Evolutionary conservation across 2,797 vertebrate genomes (phyloP).

Genomic region (Phrynocephalus vlangalii): DNA sequence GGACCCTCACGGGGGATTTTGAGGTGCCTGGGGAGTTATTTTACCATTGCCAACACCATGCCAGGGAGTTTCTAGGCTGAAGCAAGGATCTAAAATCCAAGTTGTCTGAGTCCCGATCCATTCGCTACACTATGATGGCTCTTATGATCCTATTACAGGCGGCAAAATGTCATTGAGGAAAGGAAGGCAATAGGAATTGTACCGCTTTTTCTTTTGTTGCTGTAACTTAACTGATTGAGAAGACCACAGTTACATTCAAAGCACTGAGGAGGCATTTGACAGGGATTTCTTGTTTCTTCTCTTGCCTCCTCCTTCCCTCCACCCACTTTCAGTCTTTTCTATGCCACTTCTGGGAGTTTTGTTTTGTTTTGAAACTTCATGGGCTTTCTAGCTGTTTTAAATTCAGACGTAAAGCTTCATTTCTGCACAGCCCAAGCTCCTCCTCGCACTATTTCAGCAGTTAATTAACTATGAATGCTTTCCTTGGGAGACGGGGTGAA

Average conservation of each 20-base stretch:
- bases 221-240: conserved; percentile 66
- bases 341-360: conserved; percentile 52
- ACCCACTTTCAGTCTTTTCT: conserved; percentile 34
- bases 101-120: no score
- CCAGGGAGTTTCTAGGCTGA: no score
- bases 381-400: conserved; percentile 64
- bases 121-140: no score
- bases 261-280: conserved; percentile 64
- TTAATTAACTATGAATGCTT: conserved; percentile 80
- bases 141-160: conserved; percentile 46
- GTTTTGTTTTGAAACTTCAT: conserved; percentile 33
- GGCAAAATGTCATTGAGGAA: conserved; percentile 57
- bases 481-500: conserved; percentile 73
- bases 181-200: conserved; percentile 58
- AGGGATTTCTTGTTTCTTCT: conserved; percentile 50
- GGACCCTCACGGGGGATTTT: no score
- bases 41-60: no score
- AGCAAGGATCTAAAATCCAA: no score
- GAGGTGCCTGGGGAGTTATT: no score
- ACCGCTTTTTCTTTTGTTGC: conserved; percentile 54
- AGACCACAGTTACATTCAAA: conserved; percentile 62
- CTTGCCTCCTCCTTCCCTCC: neutral
- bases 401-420: conserved; percentile 63
- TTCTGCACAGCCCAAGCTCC: conserved; percentile 64
- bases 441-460: conserved; percentile 73